Percentiles rank a stretch among this genome's conserved stretches.
Evolutionary conservation across 2,797 vertebrate species (phyloP).

Genomic region (Champsocephalus esox): DNA sequence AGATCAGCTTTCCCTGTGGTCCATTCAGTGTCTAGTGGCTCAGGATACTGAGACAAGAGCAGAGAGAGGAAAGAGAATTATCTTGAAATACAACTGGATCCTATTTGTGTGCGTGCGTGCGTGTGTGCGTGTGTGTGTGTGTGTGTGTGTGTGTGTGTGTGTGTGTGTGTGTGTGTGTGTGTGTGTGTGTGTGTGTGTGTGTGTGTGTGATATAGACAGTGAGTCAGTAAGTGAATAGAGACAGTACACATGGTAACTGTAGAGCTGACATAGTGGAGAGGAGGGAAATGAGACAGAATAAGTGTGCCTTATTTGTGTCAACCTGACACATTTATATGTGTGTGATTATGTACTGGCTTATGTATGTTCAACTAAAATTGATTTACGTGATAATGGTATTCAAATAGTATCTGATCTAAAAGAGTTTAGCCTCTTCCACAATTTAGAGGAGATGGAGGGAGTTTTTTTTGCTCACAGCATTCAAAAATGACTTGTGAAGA

Average conservation of each 20-base stretch:
- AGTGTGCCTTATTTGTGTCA: slow-evolving; percentile 50
- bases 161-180: slow-evolving; percentile 19
- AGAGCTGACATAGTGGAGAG: slow-evolving; percentile 58
- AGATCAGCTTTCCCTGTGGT: slow-evolving; percentile 80
- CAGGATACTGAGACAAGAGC: slow-evolving; percentile 78
- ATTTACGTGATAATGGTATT: neutral
- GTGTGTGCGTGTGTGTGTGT: slow-evolving; percentile 14
- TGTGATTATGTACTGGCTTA: neutral
- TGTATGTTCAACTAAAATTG: neutral
- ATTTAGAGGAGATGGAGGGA: neutral
- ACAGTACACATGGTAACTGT: slow-evolving; percentile 73
- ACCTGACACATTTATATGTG: slow-evolving; percentile 22
- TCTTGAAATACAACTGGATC: slow-evolving; percentile 77
- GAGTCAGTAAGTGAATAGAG: slow-evolving; percentile 58
- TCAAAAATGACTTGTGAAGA: neutral
- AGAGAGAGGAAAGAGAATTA: slow-evolving; percentile 74
- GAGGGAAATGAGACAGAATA: slow-evolving; percentile 35
- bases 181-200: slow-evolving; percentile 13
- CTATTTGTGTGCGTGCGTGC: slow-evolving; percentile 32
- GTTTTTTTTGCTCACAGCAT: neutral
- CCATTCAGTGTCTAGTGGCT: slow-evolving; percentile 75
- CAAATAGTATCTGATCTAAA: neutral
- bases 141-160: slow-evolving; percentile 9
- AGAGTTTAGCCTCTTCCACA: neutral
- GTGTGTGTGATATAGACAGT: slow-evolving; percentile 27